Evolutionary conservation across 2,113 vertebrate genomes (phyloP).

Genomic region (Accipiter virgatus): DNA sequence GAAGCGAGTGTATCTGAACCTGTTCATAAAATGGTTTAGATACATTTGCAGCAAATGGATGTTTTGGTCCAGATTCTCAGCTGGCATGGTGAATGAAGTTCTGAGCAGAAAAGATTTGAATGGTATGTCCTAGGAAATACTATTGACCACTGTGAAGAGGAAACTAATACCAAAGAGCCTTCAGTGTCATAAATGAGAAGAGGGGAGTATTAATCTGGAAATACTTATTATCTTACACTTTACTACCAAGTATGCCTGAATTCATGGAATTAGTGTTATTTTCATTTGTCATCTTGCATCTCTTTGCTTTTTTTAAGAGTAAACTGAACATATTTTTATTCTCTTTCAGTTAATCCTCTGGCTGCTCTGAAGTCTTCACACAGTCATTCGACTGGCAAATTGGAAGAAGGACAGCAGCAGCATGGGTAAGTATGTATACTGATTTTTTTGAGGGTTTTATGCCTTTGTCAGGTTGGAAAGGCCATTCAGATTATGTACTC

Average conservation of each 20-base stretch:
- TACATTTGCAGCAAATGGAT: background rate
- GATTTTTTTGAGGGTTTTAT: background rate
- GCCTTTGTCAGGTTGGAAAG: background rate
- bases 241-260: background rate
- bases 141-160: background rate
- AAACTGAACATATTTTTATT: background rate
- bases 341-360: background rate
- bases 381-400: background rate
- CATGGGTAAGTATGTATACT: background rate
- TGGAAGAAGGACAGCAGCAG: background rate
- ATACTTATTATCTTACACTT: background rate
- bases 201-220: background rate
- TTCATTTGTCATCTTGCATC: background rate
- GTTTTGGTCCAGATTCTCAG: background rate
- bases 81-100: background rate
- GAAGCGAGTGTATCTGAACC: background rate
- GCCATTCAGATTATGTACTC: background rate
- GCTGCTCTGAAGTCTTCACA: background rate
- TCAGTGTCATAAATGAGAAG: background rate
- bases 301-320: background rate
- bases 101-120: background rate
- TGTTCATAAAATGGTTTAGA: background rate
- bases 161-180: background rate
- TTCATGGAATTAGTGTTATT: background rate
- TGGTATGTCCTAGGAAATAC: background rate